These are phyloP conservation scores for Vireo altiloquus DNA, from an alignment of 2,113 vertebrate species.

Conservation along the genomic window DNA sequence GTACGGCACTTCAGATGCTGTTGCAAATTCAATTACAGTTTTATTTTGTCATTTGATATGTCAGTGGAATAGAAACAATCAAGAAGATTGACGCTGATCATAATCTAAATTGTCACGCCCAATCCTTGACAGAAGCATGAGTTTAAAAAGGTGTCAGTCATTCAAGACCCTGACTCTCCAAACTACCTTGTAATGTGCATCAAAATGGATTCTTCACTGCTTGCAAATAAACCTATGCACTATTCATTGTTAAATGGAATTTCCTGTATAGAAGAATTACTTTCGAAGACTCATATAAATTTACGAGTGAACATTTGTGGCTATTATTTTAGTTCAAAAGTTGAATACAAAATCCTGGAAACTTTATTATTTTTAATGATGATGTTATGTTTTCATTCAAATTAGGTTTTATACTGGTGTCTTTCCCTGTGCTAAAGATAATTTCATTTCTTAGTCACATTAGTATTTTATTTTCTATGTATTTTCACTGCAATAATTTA, in stretches of 20 bases:
- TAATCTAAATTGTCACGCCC: constrained; percentile 54
- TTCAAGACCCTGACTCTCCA: neutral
- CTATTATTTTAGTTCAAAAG: neutral
- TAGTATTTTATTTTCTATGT: neutral
- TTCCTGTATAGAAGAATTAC: neutral
- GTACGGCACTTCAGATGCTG: constrained; percentile 32
- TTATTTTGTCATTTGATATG: constrained; percentile 62
- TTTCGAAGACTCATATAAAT: neutral
- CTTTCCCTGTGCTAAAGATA: neutral
- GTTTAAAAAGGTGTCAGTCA: constrained; percentile 25
- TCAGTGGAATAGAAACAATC: constrained; percentile 63
- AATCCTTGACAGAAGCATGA: constrained; percentile 42
- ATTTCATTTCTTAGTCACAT: neutral
- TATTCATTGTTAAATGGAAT: neutral
- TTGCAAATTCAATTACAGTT: constrained; percentile 61
- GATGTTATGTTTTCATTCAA: neutral
- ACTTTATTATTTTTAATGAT: neutral
- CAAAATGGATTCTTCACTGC: neutral
- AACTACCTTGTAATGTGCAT: neutral
- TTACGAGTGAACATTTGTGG: neutral
- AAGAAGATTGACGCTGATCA: constrained; percentile 64
- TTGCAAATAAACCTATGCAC: neutral
- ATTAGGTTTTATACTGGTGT: neutral
- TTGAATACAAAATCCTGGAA: neutral
- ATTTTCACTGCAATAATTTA: neutral